phyloP scores from a whole-genome alignment of 2,888 invertebrate species.

The Tricholauxania praeusta region DNA sequence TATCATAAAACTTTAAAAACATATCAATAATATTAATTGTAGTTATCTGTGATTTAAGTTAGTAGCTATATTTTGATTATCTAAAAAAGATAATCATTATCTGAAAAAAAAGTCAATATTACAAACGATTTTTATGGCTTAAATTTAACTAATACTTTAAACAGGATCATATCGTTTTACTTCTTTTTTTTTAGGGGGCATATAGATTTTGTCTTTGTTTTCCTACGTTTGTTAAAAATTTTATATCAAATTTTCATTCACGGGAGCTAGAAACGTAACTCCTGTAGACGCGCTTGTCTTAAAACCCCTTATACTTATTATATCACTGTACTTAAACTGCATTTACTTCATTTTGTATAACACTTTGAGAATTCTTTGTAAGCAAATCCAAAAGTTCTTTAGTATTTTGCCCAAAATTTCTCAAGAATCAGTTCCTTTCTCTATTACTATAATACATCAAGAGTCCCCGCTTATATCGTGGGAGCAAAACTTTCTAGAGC shows the following conservation, averaged over 20 bases:
- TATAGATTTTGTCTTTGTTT: not conserved
- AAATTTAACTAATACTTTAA: not conserved
- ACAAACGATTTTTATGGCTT: too few relatives aligned
- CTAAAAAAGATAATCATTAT: not conserved
- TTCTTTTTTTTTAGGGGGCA: not conserved
- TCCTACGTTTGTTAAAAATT: not conserved
- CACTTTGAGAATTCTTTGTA: too few relatives aligned
- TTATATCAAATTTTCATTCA: not conserved
- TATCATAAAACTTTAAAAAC: constrained; percentile 1
- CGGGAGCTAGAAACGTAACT: not conserved
- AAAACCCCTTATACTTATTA: too few relatives aligned
- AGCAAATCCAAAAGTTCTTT: too few relatives aligned
- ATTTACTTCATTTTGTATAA: not conserved
- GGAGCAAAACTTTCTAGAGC: too few relatives aligned
- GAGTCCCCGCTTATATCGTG: too few relatives aligned
- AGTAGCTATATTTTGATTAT: constrained; percentile 51
- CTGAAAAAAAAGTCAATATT: too few relatives aligned
- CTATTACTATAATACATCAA: too few relatives aligned
- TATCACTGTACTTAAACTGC: constrained; percentile 10
- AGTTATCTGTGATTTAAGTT: constrained; percentile 67
- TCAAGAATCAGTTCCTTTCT: too few relatives aligned
- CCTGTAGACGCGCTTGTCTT: too few relatives aligned
- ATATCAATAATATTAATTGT: constrained; percentile 34
- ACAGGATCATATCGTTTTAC: constrained; percentile 1
- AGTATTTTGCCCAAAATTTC: too few relatives aligned